phyloP scores from a whole-genome alignment of 2,888 invertebrate species.

The Tipula unca region DNA sequence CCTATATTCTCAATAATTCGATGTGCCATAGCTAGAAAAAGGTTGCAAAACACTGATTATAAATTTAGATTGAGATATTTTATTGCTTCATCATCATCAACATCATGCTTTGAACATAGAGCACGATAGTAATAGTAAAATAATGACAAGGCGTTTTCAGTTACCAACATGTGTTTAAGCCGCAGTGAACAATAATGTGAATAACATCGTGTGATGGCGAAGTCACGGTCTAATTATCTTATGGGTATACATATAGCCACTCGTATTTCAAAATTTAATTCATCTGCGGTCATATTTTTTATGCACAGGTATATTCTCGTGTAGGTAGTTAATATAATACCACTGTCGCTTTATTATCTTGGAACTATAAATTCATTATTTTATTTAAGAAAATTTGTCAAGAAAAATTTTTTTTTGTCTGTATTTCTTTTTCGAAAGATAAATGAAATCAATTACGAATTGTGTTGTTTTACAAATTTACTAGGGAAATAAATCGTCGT shows the following conservation, averaged over 20 bases:
- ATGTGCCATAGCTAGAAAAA: no score
- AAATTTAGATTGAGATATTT: background rate
- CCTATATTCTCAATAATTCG: no score
- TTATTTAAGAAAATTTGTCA: background rate
- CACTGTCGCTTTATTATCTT: background rate
- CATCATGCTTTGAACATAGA: background rate
- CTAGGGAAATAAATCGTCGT: background rate
- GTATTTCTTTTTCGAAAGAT: background rate
- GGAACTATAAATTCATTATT: background rate
- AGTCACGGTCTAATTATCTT: background rate
- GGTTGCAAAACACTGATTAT: background rate
- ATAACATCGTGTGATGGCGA: background rate
- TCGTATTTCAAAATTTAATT: background rate
- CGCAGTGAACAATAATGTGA: background rate
- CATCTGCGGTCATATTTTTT: background rate
- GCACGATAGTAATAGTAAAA: no score
- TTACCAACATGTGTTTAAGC: background rate
- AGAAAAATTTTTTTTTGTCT: background rate
- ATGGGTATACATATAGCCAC: background rate
- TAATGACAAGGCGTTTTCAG: background rate
- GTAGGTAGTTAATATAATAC: background rate
- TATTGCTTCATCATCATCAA: background rate
- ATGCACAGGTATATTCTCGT: background rate
- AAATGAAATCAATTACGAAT: background rate
- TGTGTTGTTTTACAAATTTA: background rate